These are phyloP conservation scores for Pteropus rufus DNA, from an alignment of 2,797 vertebrate species.

Conservation along the genomic window DNA sequence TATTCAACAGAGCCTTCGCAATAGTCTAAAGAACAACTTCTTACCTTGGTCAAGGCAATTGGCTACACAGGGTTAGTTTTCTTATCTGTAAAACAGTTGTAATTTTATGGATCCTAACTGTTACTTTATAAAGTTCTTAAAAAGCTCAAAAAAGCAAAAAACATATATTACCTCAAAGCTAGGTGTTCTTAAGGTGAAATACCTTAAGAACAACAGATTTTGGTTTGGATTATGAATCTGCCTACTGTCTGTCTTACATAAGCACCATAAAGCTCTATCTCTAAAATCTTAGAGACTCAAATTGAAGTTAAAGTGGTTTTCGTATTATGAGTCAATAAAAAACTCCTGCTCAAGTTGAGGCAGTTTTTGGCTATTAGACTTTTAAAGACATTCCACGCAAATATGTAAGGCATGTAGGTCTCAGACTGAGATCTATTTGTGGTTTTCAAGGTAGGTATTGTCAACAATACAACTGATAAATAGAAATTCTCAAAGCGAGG, in stretches of 20 bases:
- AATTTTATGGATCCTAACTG: not conserved
- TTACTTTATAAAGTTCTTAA: not conserved
- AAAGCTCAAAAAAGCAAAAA: not conserved
- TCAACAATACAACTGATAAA: not conserved
- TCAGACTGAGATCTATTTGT: not conserved
- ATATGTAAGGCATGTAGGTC: not conserved
- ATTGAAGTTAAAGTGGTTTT: not conserved
- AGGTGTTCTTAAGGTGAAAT: not conserved
- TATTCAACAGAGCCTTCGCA: not conserved
- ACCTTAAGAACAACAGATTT: not conserved
- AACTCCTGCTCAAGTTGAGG: not conserved
- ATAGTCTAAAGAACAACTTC: not conserved
- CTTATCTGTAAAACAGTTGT: not conserved
- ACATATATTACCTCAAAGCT: not conserved
- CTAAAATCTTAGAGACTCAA: not conserved
- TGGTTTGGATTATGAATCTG: not conserved
- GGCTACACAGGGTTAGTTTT: not conserved
- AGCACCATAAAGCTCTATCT: not conserved
- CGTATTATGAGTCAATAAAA: not conserved
- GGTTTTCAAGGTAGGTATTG: not conserved
- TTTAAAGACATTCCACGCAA: not conserved
- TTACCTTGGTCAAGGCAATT: not conserved
- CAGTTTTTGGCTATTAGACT: not conserved
- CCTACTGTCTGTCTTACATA: not conserved
- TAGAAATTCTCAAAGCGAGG: not conserved